Evolutionary conservation across 1,140 invertebrate genomes (phyloP).

Genomic region (Scaptomyza montana): DNA sequence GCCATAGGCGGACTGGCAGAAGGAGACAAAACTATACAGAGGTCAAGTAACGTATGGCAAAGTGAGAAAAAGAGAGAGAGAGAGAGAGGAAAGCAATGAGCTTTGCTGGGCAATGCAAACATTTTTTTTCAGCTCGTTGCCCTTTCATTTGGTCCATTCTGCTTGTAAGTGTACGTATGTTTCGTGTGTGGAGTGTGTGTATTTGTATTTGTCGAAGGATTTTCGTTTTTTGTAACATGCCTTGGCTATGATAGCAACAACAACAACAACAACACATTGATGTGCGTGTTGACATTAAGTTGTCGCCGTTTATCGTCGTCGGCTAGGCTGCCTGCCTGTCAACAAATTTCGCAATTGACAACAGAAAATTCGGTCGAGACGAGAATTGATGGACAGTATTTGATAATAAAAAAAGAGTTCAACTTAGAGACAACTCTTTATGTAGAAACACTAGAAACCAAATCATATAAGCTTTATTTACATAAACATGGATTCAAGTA

Average conservation of each 20-base stretch:
- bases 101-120: slow-evolving; percentile 43
- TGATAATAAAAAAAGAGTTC: no score
- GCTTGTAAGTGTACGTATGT: slow-evolving; percentile 6
- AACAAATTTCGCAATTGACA: slow-evolving; percentile 35
- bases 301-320: slow-evolving; percentile 30
- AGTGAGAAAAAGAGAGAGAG: neutral
- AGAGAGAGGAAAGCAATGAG: slow-evolving; percentile 8
- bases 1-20: neutral
- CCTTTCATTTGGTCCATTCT: slow-evolving; percentile 36
- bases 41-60: neutral
- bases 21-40: neutral
- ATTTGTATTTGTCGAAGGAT: slow-evolving; percentile 5
- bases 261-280: slow-evolving; percentile 22
- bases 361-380: slow-evolving; percentile 20
- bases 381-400: neutral
- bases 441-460: no score
- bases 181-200: neutral
- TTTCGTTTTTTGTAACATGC: slow-evolving; percentile 22
- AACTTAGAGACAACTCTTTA: neutral
- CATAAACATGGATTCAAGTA: no score
- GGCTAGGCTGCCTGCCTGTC: slow-evolving; percentile 24
- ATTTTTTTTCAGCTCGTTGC: slow-evolving; percentile 57
- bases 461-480: no score
- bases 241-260: slow-evolving; percentile 25
- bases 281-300: slow-evolving; percentile 43